These are phyloP conservation scores for Parazoanthus swiftii DNA, from an alignment of 92 coral and sea anemone genomes.

Conservation along the genomic window DNA sequence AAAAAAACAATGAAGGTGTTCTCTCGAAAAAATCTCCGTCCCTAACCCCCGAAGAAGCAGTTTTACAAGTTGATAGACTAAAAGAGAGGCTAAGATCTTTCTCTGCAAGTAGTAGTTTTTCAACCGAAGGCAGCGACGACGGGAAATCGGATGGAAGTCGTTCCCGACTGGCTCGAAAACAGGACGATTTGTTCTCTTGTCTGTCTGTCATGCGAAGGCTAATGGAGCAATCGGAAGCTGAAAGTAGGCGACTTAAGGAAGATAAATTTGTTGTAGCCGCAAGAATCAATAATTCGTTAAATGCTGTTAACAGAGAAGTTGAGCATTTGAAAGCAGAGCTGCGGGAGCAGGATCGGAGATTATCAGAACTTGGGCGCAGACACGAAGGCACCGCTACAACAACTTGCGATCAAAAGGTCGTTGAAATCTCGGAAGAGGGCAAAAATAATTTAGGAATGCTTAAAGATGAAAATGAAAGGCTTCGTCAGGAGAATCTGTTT, in stretches of 20 bases:
- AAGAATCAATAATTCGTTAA: conserved; percentile 84
- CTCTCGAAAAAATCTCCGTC: conserved; percentile 49
- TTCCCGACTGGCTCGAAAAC: conserved; percentile 68
- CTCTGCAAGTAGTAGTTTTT: conserved; percentile 62
- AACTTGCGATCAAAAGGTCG: conserved; percentile 36
- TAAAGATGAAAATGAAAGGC: conserved; percentile 74
- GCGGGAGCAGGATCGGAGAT: conserved; percentile 89
- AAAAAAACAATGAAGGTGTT: conserved; percentile 28
- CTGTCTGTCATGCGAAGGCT: conserved; percentile 94
- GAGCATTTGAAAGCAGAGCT: conserved; percentile 89
- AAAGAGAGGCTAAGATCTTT: conserved; percentile 73
- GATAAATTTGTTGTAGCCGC: conserved; percentile 91
- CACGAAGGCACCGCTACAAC: conserved; percentile 1
- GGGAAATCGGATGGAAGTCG: conserved; percentile 60
- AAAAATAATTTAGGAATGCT: conserved; percentile 53
- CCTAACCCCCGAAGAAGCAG: conserved; percentile 65
- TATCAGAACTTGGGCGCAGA: conserved; percentile 65
- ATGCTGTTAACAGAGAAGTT: conserved; percentile 93
- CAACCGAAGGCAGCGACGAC: conserved; percentile 64
- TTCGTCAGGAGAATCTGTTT: conserved; percentile 83
- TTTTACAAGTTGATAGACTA: conserved; percentile 67
- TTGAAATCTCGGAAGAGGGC: conserved; percentile 35
- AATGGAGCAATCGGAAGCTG: conserved; percentile 96
- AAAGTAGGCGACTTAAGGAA: conserved; percentile 89
- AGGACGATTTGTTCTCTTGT: conserved; percentile 90